These are phyloP conservation scores for Ephydatia muelleri DNA, from an alignment of 37 sponge, comb jelly and placozoan genomes.

Conservation along the genomic window DNA sequence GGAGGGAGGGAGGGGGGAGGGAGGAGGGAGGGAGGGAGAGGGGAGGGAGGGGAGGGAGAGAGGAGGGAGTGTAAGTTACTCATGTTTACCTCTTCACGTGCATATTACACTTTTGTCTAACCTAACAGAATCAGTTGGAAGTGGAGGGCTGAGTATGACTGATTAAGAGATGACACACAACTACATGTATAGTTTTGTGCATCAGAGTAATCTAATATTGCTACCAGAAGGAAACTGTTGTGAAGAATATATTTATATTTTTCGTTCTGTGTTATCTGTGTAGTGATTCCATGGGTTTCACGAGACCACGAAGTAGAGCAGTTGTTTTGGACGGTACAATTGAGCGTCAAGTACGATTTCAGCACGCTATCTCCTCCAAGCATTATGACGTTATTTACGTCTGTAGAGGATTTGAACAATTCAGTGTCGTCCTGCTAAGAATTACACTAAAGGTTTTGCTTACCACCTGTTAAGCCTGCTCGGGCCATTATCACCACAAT, in stretches of 20 bases:
- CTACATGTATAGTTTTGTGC: slow-evolving; percentile 7
- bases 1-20: slow-evolving; percentile 21
- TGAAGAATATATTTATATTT: not conserved
- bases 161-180: slow-evolving; percentile 3
- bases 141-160: not conserved
- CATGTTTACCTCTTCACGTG: too few relatives aligned
- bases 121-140: not conserved
- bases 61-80: not conserved
- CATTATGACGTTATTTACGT: not conserved
- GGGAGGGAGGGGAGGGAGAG: slow-evolving; percentile 9
- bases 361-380: not conserved
- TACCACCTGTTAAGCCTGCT: not conserved
- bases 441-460: not conserved
- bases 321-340: not conserved
- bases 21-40: too few relatives aligned
- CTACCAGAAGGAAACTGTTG: not conserved
- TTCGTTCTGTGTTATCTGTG: not conserved
- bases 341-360: not conserved
- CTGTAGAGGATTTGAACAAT: not conserved
- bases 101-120: not conserved
- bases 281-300: not conserved
- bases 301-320: too few relatives aligned
- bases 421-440: not conserved
- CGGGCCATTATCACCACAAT: not conserved
- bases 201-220: slow-evolving; percentile 9